Base-by-base conservation (phyloP, 2,888 invertebrate genomes). In the Melangyna quadrimaculata region DNA sequence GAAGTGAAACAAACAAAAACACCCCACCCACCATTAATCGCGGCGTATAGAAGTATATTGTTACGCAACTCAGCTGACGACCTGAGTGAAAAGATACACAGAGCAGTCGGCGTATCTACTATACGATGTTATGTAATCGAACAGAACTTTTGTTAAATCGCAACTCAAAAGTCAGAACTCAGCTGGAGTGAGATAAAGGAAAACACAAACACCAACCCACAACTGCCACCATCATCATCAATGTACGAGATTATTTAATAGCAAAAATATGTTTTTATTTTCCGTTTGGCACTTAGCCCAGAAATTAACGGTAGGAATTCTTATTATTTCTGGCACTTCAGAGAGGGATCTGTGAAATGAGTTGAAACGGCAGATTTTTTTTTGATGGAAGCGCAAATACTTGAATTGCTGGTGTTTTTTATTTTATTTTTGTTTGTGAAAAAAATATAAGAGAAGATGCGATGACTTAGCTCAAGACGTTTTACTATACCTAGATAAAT, bases 1-100 rank as follows among this genome's bases (percentile, higher is more conserved):
- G 22, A 67, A 67, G 37, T 8, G 37, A 35, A 37, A 3, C 27
- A 51, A 48, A 32, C 8, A 29, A 59, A 63, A 22, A 63, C 7
- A 63, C 43, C 37, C 73, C 78, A 83, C 73, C 78, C 79, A 70
- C 79, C 3, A 40, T 24, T 51, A 24, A 71, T 70, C 65, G 19
- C 51, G 24, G 19, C 51, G 24, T 17, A 32, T 37, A 22, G 24
- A 51, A 2, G 19, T 45, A 19, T 73, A 43, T 57, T 55, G 79
- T 83, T 83, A 79, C 74, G 79, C 65, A 83, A 83, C 37, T 35
- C 79, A 63, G 19, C 29, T 78, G 83, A 83, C 83, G 70, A 70
- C 65, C 69, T 70, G 63, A 43, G 59, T 65, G 70, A 65, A 74
- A 70, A 67, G 67, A 67, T 67, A 45, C 19, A 65, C 22, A 55